Conservation (phyloP, 2,797 vertebrate genomes). For the Helicolenus hilgendorfi region DNA sequence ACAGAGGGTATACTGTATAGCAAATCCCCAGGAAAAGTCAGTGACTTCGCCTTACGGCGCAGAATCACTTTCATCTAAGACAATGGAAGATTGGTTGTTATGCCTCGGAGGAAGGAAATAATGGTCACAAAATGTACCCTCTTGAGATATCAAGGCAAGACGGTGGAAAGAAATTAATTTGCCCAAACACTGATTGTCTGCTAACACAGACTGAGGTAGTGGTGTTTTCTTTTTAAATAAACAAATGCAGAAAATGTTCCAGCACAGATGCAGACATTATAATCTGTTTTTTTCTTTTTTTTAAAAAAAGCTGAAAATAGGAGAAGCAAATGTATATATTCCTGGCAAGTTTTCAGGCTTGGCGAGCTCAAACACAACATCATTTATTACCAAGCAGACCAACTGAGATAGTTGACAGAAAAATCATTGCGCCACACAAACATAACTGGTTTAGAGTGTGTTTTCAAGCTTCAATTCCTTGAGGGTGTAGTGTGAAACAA, state of each 20-base stretch:
- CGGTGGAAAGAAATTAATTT: slow-evolving; percentile 62
- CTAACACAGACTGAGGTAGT: slow-evolving; percentile 1
- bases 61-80: slow-evolving; percentile 49
- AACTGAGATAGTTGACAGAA: slow-evolving; percentile 65
- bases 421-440: slow-evolving; percentile 70
- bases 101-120: slow-evolving; percentile 68
- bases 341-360: slow-evolving; percentile 46
- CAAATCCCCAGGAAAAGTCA: slow-evolving; percentile 7
- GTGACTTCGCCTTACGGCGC: slow-evolving; percentile 9
- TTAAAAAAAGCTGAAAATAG: slow-evolving; percentile 1
- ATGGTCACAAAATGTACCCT: slow-evolving; percentile 56
- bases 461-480: slow-evolving; percentile 70
- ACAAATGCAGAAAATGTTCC: slow-evolving; percentile 32
- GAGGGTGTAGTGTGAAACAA: slow-evolving; percentile 71
- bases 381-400: slow-evolving; percentile 74
- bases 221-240: slow-evolving; percentile 22
- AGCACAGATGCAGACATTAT: slow-evolving; percentile 7
- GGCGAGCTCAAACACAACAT: slow-evolving; percentile 48
- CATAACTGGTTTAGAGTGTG: slow-evolving; percentile 61
- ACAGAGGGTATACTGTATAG: slow-evolving; percentile 10
- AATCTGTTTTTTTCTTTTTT: background rate
- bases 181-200: slow-evolving; percentile 47
- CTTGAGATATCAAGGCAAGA: slow-evolving; percentile 57
- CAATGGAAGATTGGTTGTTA: slow-evolving; percentile 41
- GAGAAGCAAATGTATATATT: slow-evolving; percentile 27